Percentiles rank a stretch among this genome's conserved stretches.
These are phyloP conservation scores for Venustoraphidia nigricollis DNA, from an alignment of 2,888 invertebrate species.

Conservation along the genomic window DNA sequence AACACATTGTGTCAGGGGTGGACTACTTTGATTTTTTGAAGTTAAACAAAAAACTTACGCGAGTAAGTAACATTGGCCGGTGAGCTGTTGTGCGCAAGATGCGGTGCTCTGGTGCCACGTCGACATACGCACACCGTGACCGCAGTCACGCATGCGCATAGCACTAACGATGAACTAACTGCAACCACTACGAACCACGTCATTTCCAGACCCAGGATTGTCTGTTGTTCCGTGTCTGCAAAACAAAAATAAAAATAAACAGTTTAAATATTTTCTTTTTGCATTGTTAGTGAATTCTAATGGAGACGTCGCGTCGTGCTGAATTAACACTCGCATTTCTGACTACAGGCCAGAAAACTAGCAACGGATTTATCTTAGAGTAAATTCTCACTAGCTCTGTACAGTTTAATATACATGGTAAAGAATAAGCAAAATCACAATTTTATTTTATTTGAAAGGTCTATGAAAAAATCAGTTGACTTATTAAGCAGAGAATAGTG, in stretches of 20 bases:
- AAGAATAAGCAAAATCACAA: no score
- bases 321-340: no score
- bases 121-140: conserved; percentile 65
- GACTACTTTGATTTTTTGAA: no score
- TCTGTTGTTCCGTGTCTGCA: conserved; percentile 43
- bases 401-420: no score
- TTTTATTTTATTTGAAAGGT: no score
- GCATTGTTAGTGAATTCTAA: neutral
- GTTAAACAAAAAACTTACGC: conserved; percentile 20
- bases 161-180: conserved; percentile 50
- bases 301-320: no score
- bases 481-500: no score
- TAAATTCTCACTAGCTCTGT: no score
- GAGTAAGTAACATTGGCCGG: conserved; percentile 33
- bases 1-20: no score
- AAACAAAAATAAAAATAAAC: conserved; percentile 4
- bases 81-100: conserved; percentile 23
- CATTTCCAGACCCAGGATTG: conserved; percentile 55
- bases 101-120: conserved; percentile 28
- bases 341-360: no score
- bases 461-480: no score
- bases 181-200: conserved; percentile 63
- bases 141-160: conserved; percentile 51
- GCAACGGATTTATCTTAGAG: no score
- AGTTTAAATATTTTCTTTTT: neutral